Conservation (phyloP, 2,888 invertebrate species). For the Cetonia aurata region DNA sequence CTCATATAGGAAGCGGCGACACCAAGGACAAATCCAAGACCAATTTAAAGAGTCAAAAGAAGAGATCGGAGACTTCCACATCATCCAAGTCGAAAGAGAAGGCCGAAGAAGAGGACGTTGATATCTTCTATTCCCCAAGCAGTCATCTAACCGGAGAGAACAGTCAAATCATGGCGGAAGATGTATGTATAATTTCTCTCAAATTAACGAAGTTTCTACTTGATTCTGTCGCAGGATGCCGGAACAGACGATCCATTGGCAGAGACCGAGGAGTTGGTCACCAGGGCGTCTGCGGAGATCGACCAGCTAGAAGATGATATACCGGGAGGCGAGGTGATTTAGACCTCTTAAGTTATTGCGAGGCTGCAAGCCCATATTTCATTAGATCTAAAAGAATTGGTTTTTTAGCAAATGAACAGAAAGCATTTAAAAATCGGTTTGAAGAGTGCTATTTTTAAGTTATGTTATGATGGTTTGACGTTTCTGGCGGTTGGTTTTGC, state of each 20-base stretch:
- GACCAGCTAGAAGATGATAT: constrained; percentile 59
- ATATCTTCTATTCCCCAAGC: constrained; percentile 55
- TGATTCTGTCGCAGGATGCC: neutral
- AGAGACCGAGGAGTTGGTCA: constrained; percentile 61
- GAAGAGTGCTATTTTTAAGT: too few relatives aligned
- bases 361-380: neutral
- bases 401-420: too few relatives aligned
- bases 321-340: constrained; percentile 52
- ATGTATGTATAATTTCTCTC: neutral
- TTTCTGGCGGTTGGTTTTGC: too few relatives aligned
- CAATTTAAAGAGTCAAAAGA: neutral
- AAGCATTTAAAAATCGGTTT: too few relatives aligned
- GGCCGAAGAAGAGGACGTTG: constrained; percentile 50
- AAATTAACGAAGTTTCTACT: too few relatives aligned
- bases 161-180: constrained; percentile 44
- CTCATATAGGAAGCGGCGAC: constrained; percentile 38
- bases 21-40: constrained; percentile 30
- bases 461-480: too few relatives aligned
- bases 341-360: neutral
- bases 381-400: too few relatives aligned
- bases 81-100: constrained; percentile 35
- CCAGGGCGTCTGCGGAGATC: constrained; percentile 57
- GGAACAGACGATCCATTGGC: constrained; percentile 55
- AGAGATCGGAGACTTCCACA: constrained; percentile 1
- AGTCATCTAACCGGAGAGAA: constrained; percentile 46